Evolutionary conservation across 23 tunicate species (phyloP).

Genomic region (Trididemnum clinides): DNA sequence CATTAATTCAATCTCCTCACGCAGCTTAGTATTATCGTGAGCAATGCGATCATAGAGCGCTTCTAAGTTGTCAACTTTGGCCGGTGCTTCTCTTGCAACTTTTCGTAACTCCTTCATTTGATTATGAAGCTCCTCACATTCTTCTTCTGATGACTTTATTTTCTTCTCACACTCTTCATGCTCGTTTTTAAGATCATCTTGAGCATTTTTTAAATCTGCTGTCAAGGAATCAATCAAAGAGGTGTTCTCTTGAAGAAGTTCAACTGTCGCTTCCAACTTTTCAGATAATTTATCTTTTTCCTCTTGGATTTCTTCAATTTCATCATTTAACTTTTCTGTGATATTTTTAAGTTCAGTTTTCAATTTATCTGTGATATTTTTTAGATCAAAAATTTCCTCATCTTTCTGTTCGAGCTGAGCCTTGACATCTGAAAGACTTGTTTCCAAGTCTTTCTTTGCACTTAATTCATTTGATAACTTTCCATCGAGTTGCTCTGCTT

Average conservation of each 20-base stretch:
- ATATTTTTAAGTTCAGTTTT: not conserved
- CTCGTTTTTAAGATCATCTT: not conserved
- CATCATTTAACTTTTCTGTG: not conserved
- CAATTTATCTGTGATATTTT: not conserved
- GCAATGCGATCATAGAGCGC: not conserved
- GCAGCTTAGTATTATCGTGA: conserved; percentile 14
- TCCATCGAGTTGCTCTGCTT: not conserved
- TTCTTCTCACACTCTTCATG: not conserved
- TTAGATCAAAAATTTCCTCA: not conserved
- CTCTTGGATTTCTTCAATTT: not conserved
- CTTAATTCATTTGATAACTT: not conserved
- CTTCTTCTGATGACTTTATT: not conserved
- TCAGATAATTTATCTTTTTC: not conserved
- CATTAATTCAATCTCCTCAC: conserved; percentile 7
- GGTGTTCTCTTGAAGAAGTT: not conserved
- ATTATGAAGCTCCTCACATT: not conserved
- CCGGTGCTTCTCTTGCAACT: not conserved
- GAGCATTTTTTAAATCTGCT: not conserved
- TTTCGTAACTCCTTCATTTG: not conserved
- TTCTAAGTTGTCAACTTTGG: conserved; percentile 15
- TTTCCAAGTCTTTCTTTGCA: not conserved
- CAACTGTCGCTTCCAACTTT: not conserved
- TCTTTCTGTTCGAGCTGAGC: not conserved
- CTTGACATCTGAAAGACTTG: not conserved
- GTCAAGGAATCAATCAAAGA: not conserved